Percentiles rank a stretch among this genome's conserved stretches.
Conservation (phyloP, 2,888 invertebrate genomes). For the Sphinx pinastri region DNA sequence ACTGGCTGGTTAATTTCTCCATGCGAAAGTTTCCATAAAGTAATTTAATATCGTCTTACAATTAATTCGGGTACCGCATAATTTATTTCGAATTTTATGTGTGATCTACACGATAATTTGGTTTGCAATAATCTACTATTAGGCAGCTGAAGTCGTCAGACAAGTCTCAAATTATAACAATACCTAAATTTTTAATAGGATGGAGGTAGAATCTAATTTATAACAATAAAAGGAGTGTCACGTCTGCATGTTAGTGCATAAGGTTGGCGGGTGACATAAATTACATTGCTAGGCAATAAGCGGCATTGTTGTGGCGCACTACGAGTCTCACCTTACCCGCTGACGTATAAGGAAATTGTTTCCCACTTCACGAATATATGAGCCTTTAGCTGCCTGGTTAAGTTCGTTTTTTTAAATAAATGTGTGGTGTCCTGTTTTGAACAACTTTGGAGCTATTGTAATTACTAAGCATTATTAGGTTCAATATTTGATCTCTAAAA, state of each 20-base stretch:
- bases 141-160: no score
- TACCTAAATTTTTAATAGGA: neutral
- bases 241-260: constrained; percentile 11
- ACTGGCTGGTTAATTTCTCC: no score
- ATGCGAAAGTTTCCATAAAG: no score
- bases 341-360: constrained; percentile 30
- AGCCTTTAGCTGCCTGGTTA: neutral
- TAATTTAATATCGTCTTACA: no score
- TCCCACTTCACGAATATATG: neutral
- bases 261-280: constrained; percentile 53
- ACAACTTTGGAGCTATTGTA: neutral
- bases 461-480: no score
- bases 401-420: no score
- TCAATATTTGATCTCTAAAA: no score
- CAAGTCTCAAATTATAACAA: neutral
- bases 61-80: no score
- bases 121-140: no score
- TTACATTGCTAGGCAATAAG: constrained; percentile 54
- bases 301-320: constrained; percentile 46
- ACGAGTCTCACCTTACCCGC: constrained; percentile 33
- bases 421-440: neutral
- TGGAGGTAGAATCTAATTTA: neutral
- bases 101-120: no score
- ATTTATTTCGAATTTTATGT: no score
- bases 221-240: neutral